Evolutionary conservation across 2,888 invertebrate genomes (phyloP).

Genomic region (Candidula unifasciata): DNA sequence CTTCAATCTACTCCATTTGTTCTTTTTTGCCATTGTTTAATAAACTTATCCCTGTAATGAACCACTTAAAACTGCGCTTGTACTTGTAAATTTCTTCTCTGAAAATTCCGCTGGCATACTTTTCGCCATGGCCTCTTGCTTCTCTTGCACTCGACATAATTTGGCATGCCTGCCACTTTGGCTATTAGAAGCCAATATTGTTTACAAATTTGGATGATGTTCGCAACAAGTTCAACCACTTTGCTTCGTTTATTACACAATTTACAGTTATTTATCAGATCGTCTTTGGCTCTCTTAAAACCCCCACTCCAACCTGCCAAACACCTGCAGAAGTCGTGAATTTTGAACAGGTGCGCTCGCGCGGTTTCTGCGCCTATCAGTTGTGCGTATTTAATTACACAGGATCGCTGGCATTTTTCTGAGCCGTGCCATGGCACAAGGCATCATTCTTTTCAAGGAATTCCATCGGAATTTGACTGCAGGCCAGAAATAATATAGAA

Average conservation of each 20-base stretch:
- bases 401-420: conserved; percentile 31
- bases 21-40: too few relatives aligned
- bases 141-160: not conserved
- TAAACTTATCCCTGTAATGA: too few relatives aligned
- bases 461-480: conserved; percentile 36
- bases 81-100: not conserved
- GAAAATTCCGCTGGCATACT: not conserved
- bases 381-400: not conserved
- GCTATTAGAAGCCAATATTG: conserved; percentile 14
- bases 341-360: conserved; percentile 12
- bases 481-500: conserved; percentile 38
- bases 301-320: not conserved
- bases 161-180: conserved; percentile 22
- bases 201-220: conserved; percentile 13
- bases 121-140: not conserved
- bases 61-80: not conserved
- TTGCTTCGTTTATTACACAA: not conserved
- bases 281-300: too few relatives aligned
- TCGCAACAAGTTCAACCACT: not conserved
- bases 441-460: conserved; percentile 23
- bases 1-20: too few relatives aligned
- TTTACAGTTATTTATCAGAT: not conserved
- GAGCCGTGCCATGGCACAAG: conserved; percentile 6
- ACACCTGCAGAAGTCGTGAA: conserved; percentile 18
- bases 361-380: not conserved